Percentiles rank a stretch among this genome's conserved stretches.
These are phyloP conservation scores for Catajapyx aquilonaris DNA, from an alignment of 1,140 invertebrate genomes.

Conservation along the genomic window DNA sequence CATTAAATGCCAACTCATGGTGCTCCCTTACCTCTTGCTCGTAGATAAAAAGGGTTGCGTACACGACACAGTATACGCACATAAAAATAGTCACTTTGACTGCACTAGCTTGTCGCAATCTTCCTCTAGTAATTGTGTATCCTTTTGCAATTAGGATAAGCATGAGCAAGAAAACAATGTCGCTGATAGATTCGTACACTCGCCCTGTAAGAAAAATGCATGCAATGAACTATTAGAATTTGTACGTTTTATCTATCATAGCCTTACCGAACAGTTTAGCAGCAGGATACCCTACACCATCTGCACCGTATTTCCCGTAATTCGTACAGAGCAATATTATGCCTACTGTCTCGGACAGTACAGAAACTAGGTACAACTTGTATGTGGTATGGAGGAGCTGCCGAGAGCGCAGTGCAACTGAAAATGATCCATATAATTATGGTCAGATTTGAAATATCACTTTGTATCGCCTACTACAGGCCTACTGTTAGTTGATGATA, in stretches of 20 bases:
- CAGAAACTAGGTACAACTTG: conserved; percentile 55
- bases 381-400: conserved; percentile 72
- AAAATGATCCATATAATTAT: conserved; percentile 13
- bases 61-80: conserved; percentile 45
- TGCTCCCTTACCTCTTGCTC: conserved; percentile 35
- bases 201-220: conserved; percentile 30
- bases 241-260: not conserved
- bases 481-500: not conserved
- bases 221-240: too few species aligned
- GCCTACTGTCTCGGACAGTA: conserved; percentile 38
- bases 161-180: conserved; percentile 49
- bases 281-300: conserved; percentile 33
- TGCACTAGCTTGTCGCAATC: conserved; percentile 39
- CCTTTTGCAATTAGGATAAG: conserved; percentile 69
- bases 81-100: conserved; percentile 63
- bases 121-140: conserved; percentile 67
- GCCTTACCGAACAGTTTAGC: conserved; percentile 35
- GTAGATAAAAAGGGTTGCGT: conserved; percentile 51
- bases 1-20: conserved; percentile 1
- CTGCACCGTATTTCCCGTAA: conserved; percentile 44
- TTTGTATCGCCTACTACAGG: not conserved
- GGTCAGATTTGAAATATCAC: not conserved
- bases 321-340: conserved; percentile 39
- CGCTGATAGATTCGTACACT: conserved; percentile 44
- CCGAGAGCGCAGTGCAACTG: conserved; percentile 43